Base-by-base conservation (phyloP, 1,140 invertebrate genomes). In the Ctenoplectra terminalis region DNA sequence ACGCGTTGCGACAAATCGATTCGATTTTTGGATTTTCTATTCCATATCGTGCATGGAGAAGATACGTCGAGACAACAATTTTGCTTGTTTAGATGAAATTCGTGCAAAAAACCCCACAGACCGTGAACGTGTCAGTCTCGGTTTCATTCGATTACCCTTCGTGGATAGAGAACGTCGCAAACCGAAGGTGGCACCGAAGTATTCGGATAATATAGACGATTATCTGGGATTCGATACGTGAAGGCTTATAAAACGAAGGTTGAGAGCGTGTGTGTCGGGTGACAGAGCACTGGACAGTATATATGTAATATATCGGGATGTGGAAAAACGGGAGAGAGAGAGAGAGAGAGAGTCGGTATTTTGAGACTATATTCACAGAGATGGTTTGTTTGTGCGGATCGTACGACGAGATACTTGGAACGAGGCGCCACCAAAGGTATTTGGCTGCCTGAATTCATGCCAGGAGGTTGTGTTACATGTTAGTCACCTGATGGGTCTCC, bases 401-500 rank as follows among this genome's bases (percentile, higher is more conserved):
- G 81, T 87, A 90, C 82, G 88, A 89, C 89, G 89, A 89, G 72
- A 89, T 85, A 85, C 82, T 86, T 88, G 83, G 89, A 89, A 90
- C 83, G 83, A 83, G 88, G 80, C 76, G 71, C 70, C 85, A 82
- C 79, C 81, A 84, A 88, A 85, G 66, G 40, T 86, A 73, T 76
- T 90, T 78, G 85, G 83, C 83, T 78, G 81, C 75, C 84, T 72
- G 76, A 83, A 85, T 87, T 89, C 92, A 92, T 91, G 91, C 92
- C 91, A 91, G 90, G 91, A 92, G 87, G 78, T 91, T 89, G 88
- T 89, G 87, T 91, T 89, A 85, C 88, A 87, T 87, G 85, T 91
- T 93, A 92, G 90, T 93, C 93, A 94, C 93, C 93, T 94, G 92
- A 73, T 91, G 90, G 85, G 90, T 86, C 76, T 91, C 86, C 80